Evolutionary conservation across 2,113 vertebrate genomes (phyloP).

Genomic region (Anarrhichthys ocellatus): DNA sequence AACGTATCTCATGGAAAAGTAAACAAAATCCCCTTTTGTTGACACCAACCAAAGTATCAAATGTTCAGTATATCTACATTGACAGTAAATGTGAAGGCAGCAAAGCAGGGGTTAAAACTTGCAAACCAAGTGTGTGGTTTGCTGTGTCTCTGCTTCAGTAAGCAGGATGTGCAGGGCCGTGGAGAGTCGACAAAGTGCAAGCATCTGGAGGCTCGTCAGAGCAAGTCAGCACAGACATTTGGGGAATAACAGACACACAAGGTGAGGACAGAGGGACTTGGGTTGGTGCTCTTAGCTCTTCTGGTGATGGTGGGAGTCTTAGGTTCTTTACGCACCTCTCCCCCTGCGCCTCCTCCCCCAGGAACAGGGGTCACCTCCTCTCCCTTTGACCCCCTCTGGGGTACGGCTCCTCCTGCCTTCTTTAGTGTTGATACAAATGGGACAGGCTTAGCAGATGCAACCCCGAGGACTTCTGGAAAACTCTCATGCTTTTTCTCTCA

Average conservation of each 20-base stretch:
- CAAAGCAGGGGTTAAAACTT: slow-evolving; percentile 45
- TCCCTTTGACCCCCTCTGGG: slow-evolving; percentile 82
- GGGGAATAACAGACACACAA: slow-evolving; percentile 68
- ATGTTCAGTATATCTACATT: slow-evolving; percentile 10
- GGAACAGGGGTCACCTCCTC: slow-evolving; percentile 83
- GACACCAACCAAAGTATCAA: background rate
- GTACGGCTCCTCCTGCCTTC: slow-evolving; percentile 76
- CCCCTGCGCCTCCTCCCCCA: slow-evolving; percentile 81
- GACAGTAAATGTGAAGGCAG: slow-evolving; percentile 35
- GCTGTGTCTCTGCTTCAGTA: slow-evolving; percentile 60
- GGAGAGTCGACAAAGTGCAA: slow-evolving; percentile 60
- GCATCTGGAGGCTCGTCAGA: slow-evolving; percentile 53
- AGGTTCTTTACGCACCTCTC: slow-evolving; percentile 83
- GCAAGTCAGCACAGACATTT: slow-evolving; percentile 67
- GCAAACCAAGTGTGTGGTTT: slow-evolving; percentile 45
- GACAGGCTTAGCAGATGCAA: slow-evolving; percentile 75
- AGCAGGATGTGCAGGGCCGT: slow-evolving; percentile 58
- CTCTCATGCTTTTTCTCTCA: slow-evolving; percentile 43
- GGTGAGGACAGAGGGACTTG: slow-evolving; percentile 69
- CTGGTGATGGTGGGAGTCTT: slow-evolving; percentile 70
- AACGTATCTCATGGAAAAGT: background rate
- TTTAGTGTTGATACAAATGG: slow-evolving; percentile 81
- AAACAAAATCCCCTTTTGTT: slow-evolving; percentile 17
- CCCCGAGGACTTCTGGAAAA: slow-evolving; percentile 54
- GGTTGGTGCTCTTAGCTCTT: slow-evolving; percentile 75